A percentile compares a stretch with the other conserved stretches of the same genome.
Conservation (phyloP, 2,888 invertebrate genomes). For the Sipha maydis region DNA sequence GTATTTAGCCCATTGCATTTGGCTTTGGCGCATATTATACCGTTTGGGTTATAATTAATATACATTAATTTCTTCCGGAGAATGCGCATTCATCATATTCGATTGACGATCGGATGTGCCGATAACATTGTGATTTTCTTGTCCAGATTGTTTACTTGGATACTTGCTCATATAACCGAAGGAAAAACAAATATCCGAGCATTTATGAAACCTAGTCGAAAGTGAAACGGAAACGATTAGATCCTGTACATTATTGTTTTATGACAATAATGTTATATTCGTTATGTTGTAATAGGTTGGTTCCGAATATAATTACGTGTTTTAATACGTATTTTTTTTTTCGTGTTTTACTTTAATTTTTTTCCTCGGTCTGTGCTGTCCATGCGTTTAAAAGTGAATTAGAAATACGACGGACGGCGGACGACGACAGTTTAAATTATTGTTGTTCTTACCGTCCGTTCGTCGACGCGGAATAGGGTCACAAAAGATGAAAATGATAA, state of each 20-base stretch:
- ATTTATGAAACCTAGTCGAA: not conserved
- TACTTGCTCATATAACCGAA: not conserved
- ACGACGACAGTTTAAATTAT: not conserved
- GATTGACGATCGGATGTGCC: not conserved
- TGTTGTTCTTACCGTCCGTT: not conserved
- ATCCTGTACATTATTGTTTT: constrained; percentile 24
- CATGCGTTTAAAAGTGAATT: not conserved
- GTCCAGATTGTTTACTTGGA: not conserved
- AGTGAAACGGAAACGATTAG: constrained; percentile 9
- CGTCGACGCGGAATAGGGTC: constrained; percentile 4
- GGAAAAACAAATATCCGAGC: not conserved
- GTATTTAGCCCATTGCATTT: too few relatives aligned
- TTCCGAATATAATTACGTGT: not conserved
- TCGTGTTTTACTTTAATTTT: not conserved
- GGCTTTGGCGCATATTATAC: too few relatives aligned
- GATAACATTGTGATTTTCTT: not conserved
- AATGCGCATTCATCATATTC: not conserved
- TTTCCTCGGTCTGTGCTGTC: not conserved
- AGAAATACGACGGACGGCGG: not conserved
- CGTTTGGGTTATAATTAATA: not conserved
- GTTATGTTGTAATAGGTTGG: not conserved
- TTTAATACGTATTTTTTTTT: not conserved
- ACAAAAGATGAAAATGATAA: constrained; percentile 40
- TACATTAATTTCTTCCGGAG: not conserved
- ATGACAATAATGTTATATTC: not conserved